Base-by-base conservation (phyloP, 2,113 vertebrate genomes). In the Butorides virescens region DNA sequence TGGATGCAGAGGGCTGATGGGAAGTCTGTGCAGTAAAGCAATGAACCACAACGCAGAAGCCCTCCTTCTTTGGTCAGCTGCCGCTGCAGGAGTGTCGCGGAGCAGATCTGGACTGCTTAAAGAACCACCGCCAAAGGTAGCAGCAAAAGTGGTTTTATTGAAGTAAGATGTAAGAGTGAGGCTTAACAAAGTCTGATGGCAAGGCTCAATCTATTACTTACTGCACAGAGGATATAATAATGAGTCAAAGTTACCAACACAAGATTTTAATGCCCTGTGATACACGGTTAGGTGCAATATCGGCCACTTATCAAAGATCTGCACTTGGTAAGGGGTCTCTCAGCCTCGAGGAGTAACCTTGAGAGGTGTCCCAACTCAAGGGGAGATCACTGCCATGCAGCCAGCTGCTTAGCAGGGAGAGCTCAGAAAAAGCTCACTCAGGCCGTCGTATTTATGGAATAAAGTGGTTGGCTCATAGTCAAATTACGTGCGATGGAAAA, bases 281-380 rank as follows among this genome's bases (percentile, higher is more conserved):
- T 7, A 36, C 2, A 6, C 39, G 55, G 26, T 79, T 44, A 6
- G 2, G 55, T 0, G 0, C 70, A 19, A 0, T 4, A 56, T 34
- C 12, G 1, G 27, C 11, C 70, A 18, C 77, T 77, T 4, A 21
- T 16, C 58, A 47, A 62, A 55, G 58, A 27, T 1, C 32, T 63
- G 53, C 53, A 6, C 37, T 2, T 44, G 74, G 20, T 29, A 34
- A 84, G 21, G 44, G 49, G 39, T 52, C 6, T 30, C 67, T 39
- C 27, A 53, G 8, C 36, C 39, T 37, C 0, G 2, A 53, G 42
- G 21, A 77, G 18, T 0, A 44, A 92, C 85, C 80, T 39, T n/a
- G 61, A 5, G 78, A 78, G 58, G 17, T 1, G 5, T 65, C 72
- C 61, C 88, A 74, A 0, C 63, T 23, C 61, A 25, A 32, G 50